Evolutionary conservation across 2,888 invertebrate species (phyloP), one percentile per base, ranked within the genome.

Genomic region (Cosmopolites sordidus): DNA sequence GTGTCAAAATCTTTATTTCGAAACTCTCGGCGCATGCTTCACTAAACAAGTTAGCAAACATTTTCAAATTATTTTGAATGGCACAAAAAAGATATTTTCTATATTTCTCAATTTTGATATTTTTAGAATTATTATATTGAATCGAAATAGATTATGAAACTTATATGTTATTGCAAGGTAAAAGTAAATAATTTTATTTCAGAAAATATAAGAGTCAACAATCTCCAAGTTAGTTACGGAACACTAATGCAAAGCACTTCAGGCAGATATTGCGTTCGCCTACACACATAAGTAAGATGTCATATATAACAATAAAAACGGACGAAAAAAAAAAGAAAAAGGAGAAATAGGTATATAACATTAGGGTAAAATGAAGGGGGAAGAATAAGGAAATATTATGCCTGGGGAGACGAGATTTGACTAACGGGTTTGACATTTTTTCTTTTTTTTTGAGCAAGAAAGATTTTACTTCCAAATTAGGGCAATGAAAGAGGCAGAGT

Each of bases 381-480:
- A 18, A 50, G 46, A 54, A 54, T 50, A 50, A 54, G 54, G 42
- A 54, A 54, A 54, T 54, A 54, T 54, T 38, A 16, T 27, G 50
- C 50, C 46, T 27, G 41, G 43, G 46, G 14, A 50, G 54, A 50
- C 45, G 47, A 30, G 50, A 50, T 54, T 50, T 50, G 54, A 46
- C 50, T 49, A 46, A 54, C 49, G 49, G 45, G 38, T 49, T 54
- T 54, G 54, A 50, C 50, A 38, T 54, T 54, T 53, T 50, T 33
- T n/a, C n/a, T 33, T n/a, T 12, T 33, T 33, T 22, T 22, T 46
- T 48, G 33, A 16, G 38, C 30, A 37, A 49, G 33, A 29, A 39
- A 38, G 54, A 54, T 54, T 54, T 54, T 50, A 54, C 54, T 54
- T 54, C 46, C 54, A 54, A 54, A 54, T 54, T 41, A 47, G 42